Base-by-base conservation (phyloP, 2,113 vertebrate genomes). In the Miniopterus natalensis region DNA sequence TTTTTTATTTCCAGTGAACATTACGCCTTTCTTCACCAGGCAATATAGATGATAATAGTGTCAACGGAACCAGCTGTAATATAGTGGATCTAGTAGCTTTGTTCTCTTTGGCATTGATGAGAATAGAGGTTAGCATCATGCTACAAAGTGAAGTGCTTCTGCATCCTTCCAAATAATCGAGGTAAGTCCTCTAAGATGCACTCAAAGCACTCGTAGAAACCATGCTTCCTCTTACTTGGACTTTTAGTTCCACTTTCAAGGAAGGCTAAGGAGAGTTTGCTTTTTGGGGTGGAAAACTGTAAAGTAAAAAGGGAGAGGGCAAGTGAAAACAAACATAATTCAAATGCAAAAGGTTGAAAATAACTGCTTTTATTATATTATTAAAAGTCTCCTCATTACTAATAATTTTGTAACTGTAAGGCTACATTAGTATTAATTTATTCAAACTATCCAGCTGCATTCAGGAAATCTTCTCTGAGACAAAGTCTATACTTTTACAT, bases 121-220 rank as follows among this genome's bases (percentile, higher is more conserved):
- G 66, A 87, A 96, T 74, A 20, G 47, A 88, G 9, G 0, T 74
- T 91, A 83, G 96, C 92, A 96, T 86, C 84, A 15, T 65, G 79
- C 86, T 97, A 96, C 94, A 95, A 94, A 97, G 84, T 13, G 27
- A 93, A 88, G 29, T 70, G 29, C 10, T 73, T 89, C 68, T 55
- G 12, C 1, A 47, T 63, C 42, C 10, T 79, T 85, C 31, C 49
- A 45, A 1, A 66, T 42, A 88, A 88, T 61, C 11, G 11, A 59
- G 15, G 18, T 29, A 84, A 84, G 31, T 31, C 36, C 18, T 47
- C 10, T 89, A 61, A 86, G 31, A 75, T 51, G 23, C 5, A 65
- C 23, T 61, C 21, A 61, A 70, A 51, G 25, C 12, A 29, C 81
- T 89, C 78, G n/a, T 51, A 78, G 45, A 85, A 88, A 89, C 2